Conservation (phyloP, 2,113 vertebrate species). For the Herpetotheres cachinnans region DNA sequence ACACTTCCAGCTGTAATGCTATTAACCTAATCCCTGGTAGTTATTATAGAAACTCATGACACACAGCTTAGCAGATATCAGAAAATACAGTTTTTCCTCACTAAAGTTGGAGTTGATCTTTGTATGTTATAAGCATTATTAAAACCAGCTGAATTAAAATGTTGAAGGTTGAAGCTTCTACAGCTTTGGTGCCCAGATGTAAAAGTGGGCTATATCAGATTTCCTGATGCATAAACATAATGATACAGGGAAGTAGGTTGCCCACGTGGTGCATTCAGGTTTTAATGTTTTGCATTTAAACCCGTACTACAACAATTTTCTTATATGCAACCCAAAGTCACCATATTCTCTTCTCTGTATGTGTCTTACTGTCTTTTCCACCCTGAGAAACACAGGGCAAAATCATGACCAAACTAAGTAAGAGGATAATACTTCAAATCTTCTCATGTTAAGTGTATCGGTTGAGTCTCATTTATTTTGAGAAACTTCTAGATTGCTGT, state of each 20-base stretch:
- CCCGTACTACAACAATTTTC: not conserved
- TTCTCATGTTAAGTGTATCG: not conserved
- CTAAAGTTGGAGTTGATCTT: slow-evolving; percentile 38
- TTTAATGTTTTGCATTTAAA: not conserved
- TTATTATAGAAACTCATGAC: slow-evolving; percentile 36
- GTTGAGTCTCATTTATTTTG: not conserved
- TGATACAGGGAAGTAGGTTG: not conserved
- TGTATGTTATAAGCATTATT: not conserved
- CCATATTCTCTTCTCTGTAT: not conserved
- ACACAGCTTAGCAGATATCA: slow-evolving; percentile 27
- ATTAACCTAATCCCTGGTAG: slow-evolving; percentile 61
- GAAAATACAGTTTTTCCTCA: slow-evolving; percentile 24
- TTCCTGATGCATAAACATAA: not conserved
- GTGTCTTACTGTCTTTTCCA: not conserved
- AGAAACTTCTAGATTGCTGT: not conserved
- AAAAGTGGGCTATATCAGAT: not conserved
- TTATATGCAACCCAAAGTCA: not conserved
- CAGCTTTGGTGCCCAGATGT: not conserved
- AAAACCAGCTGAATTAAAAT: slow-evolving; percentile 20
- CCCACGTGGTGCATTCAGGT: not conserved
- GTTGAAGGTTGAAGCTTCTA: not conserved
- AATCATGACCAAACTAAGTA: not conserved
- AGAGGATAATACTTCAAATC: not conserved
- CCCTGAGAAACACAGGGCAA: not conserved
- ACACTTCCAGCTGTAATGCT: slow-evolving; percentile 49